phyloP scores from a whole-genome alignment of 2,113 vertebrate species.

The Apus apus region DNA sequence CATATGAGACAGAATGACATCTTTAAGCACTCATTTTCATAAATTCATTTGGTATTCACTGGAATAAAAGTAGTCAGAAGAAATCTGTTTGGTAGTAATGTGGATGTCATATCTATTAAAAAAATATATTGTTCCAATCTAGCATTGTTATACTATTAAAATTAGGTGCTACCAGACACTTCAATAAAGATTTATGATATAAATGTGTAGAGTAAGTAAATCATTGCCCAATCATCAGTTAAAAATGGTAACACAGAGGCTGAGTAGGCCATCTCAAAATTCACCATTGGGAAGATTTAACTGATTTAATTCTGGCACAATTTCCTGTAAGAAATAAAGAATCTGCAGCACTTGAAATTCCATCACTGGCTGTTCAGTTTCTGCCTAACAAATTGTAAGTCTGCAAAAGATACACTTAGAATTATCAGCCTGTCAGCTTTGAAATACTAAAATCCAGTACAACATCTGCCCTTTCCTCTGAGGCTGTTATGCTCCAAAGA shows the following conservation, averaged over 20 bases:
- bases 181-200: neutral
- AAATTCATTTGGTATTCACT: neutral
- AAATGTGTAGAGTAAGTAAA: neutral
- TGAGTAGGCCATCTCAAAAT: neutral
- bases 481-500: neutral
- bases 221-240: neutral
- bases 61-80: neutral
- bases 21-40: slow-evolving; percentile 9
- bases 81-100: neutral
- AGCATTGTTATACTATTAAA: neutral
- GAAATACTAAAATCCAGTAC: neutral
- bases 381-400: neutral
- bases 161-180: neutral
- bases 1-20: neutral
- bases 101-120: neutral
- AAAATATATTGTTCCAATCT: neutral
- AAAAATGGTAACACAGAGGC: neutral
- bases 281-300: neutral
- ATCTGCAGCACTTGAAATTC: neutral
- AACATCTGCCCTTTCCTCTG: neutral
- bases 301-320: neutral
- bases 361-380: neutral
- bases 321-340: neutral
- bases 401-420: neutral
- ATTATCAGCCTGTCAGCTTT: neutral